phyloP scores from a whole-genome alignment of 1,140 invertebrate genomes.

The Coptotermes formosanus region DNA sequence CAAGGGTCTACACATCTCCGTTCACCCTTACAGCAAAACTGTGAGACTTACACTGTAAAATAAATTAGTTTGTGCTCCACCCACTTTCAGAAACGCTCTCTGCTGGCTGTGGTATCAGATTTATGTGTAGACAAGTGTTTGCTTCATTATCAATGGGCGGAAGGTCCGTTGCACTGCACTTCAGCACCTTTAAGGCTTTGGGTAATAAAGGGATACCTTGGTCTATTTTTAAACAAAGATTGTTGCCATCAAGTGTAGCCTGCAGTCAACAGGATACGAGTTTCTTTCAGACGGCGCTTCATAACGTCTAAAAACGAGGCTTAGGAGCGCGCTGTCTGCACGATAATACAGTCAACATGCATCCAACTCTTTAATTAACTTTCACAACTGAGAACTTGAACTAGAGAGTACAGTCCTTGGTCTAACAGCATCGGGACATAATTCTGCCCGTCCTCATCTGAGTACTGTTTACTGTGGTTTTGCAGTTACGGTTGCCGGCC shows the following conservation, averaged over 20 bases:
- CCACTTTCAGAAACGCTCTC: neutral
- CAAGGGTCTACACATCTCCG: neutral
- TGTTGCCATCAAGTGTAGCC: neutral
- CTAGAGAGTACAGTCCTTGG: no score
- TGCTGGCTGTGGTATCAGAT: neutral
- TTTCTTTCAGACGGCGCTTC: neutral
- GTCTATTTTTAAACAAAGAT: conserved; percentile 15
- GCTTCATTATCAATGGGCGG: neutral
- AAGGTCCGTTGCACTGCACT: neutral
- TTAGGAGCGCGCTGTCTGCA: neutral
- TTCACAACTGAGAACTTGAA: no score
- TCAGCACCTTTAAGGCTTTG: neutral
- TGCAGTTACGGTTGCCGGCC: no score
- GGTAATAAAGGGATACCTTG: conserved; percentile 10
- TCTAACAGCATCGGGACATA: no score
- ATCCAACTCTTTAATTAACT: no score
- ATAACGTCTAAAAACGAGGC: neutral
- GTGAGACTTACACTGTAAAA: neutral
- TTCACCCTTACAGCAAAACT: neutral
- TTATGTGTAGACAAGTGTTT: neutral
- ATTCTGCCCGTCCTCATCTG: no score
- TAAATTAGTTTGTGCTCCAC: neutral
- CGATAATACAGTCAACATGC: no score
- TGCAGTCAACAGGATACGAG: neutral
- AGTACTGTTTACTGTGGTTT: no score